Percentiles rank a stretch among this genome's conserved stretches.
Conservation (phyloP, 2,888 invertebrate genomes). For the Geophilus truncorum region DNA sequence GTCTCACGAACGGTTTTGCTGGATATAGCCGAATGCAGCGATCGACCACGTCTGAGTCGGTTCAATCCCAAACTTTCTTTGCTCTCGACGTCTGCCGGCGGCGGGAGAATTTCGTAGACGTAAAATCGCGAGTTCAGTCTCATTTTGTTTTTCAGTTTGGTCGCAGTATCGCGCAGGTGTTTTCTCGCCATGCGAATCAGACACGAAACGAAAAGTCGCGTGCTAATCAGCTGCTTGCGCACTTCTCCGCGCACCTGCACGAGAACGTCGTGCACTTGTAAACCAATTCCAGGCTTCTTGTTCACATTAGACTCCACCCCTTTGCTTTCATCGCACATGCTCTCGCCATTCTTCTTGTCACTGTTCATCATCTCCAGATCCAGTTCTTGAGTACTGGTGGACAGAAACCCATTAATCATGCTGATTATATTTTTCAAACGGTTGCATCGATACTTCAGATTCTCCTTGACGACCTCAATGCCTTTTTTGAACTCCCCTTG, state of each 20-base stretch:
- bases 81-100: background rate
- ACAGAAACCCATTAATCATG: background rate
- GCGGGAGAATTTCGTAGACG: background rate
- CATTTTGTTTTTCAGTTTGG: background rate
- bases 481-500: background rate
- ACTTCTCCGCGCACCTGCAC: background rate
- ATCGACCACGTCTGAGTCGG: background rate
- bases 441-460: background rate
- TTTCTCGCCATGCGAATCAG: background rate
- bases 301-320: background rate
- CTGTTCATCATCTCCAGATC: background rate
- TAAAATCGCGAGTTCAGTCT: background rate
- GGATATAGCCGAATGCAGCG: background rate
- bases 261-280: background rate
- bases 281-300: background rate
- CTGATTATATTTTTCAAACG: background rate
- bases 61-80: background rate
- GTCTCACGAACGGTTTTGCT: background rate
- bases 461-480: background rate
- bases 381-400: background rate
- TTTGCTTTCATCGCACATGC: background rate
- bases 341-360: background rate
- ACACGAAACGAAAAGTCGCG: background rate
- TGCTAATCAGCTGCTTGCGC: background rate
- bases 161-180: background rate